Conservation (phyloP, 2,888 invertebrate species). For the Ormyrus rosae region DNA sequence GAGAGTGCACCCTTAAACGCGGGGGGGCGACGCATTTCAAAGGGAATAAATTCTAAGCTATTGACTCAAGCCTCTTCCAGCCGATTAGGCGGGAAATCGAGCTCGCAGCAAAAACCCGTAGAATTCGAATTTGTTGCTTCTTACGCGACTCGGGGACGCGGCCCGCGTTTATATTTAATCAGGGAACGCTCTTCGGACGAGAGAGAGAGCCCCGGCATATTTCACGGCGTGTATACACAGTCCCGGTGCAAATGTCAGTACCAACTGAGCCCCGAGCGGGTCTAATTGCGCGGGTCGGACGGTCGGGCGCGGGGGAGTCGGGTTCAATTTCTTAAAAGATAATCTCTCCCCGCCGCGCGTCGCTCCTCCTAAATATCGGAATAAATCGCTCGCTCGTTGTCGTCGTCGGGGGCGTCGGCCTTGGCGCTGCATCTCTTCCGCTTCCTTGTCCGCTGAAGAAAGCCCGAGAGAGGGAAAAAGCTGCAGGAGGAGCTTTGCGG, state of each 20-base stretch:
- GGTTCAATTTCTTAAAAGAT: not conserved
- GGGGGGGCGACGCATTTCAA: too few relatives aligned
- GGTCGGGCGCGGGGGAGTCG: not conserved
- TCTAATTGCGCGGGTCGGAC: not conserved
- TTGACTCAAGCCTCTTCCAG: too few relatives aligned
- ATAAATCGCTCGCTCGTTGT: conserved; percentile 67
- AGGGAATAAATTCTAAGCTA: too few relatives aligned
- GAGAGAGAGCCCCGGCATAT: not conserved
- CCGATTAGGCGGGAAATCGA: too few relatives aligned
- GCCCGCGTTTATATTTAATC: too few relatives aligned
- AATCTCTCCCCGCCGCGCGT: not conserved
- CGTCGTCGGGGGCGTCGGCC: conserved; percentile 57
- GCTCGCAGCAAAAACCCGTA: too few relatives aligned
- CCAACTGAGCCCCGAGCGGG: not conserved
- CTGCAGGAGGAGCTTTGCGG: conserved; percentile 5
- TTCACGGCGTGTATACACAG: too few relatives aligned
- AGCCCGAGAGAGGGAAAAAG: conserved; percentile 21
- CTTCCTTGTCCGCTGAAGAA: conserved; percentile 54
- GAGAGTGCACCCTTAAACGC: too few relatives aligned
- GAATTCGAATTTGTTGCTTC: too few relatives aligned
- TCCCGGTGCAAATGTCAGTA: too few relatives aligned
- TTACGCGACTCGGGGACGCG: too few relatives aligned
- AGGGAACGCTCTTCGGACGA: not conserved
- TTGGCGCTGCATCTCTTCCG: conserved; percentile 41
- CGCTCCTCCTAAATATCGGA: conserved; percentile 70